These are phyloP conservation scores for Sebastes itinus DNA, from an alignment of 2,797 vertebrate species.

Conservation along the genomic window DNA sequence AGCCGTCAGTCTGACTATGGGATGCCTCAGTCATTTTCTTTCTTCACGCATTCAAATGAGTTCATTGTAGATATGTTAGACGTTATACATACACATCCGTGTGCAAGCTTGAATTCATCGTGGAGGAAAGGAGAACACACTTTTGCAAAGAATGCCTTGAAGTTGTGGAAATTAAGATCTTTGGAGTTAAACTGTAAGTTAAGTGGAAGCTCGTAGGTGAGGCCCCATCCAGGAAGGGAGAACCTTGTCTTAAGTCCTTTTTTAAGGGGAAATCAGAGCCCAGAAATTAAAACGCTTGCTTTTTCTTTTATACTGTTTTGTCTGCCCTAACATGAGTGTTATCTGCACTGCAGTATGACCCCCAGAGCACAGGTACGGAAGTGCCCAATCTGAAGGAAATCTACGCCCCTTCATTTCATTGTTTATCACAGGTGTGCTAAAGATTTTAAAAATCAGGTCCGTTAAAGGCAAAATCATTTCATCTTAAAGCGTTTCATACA, in stretches of 20 bases:
- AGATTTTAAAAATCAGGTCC: conserved; percentile 30
- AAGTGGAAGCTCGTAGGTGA: conserved; percentile 44
- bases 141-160: conserved; percentile 71
- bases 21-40: conserved; percentile 67
- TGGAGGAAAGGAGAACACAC: conserved; percentile 59
- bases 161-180: conserved; percentile 49
- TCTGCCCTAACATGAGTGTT: conserved; percentile 55
- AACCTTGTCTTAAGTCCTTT: conserved; percentile 71
- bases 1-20: conserved; percentile 60
- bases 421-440: conserved; percentile 29
- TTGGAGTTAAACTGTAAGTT: conserved; percentile 49
- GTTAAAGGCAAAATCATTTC: conserved; percentile 31
- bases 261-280: conserved; percentile 49
- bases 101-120: conserved; percentile 61
- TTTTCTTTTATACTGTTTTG: conserved; percentile 49
- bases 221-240: conserved; percentile 59
- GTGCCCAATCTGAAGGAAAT: conserved; percentile 60
- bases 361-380: conserved; percentile 60
- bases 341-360: conserved; percentile 45
- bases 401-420: conserved; percentile 50
- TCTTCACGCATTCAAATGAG: conserved; percentile 65
- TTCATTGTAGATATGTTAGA: conserved; percentile 73
- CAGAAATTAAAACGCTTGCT: conserved; percentile 40
- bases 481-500: conserved; percentile 44
- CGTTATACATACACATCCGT: conserved; percentile 61